Percentiles rank a stretch among this genome's conserved stretches.
Evolutionary conservation across 2,888 invertebrate genomes (phyloP).

Genomic region (Acanthopleura granulata): DNA sequence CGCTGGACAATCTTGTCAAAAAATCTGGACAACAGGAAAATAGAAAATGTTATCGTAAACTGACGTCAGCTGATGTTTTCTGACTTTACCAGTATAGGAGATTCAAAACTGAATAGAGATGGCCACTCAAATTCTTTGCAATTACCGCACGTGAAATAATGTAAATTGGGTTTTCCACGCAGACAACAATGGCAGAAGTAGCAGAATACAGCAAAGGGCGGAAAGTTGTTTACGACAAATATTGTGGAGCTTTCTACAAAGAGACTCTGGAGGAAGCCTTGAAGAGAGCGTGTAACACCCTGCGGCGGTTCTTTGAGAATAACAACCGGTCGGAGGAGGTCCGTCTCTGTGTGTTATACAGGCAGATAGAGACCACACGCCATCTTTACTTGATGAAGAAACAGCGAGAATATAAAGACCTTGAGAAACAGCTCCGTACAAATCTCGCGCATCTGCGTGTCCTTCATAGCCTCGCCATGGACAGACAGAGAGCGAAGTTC

Average conservation of each 20-base stretch:
- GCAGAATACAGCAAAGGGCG: neutral
- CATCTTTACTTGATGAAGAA: constrained; percentile 11
- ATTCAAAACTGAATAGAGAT: too few species aligned
- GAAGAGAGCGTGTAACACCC: neutral
- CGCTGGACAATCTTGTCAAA: too few species aligned
- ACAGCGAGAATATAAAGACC: neutral
- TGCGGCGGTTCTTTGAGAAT: neutral
- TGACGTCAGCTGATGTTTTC: too few species aligned
- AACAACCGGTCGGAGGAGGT: neutral
- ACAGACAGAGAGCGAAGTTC: neutral
- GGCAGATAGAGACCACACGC: neutral
- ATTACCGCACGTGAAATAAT: too few species aligned
- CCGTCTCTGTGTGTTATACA: neutral
- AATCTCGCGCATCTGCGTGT: neutral
- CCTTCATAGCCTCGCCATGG: neutral
- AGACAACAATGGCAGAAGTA: neutral
- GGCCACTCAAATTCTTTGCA: too few species aligned
- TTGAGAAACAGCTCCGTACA: neutral
- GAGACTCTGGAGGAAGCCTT: neutral
- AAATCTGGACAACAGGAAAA: too few species aligned
- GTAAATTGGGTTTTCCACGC: too few species aligned
- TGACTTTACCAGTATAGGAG: too few species aligned
- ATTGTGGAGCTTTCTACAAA: constrained; percentile 6
- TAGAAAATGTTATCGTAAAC: too few species aligned
- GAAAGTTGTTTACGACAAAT: neutral